Percentiles rank a stretch among this genome's conserved stretches.
Evolutionary conservation across 2,113 vertebrate species (phyloP).

Genomic region (Lucifuga dentata): DNA sequence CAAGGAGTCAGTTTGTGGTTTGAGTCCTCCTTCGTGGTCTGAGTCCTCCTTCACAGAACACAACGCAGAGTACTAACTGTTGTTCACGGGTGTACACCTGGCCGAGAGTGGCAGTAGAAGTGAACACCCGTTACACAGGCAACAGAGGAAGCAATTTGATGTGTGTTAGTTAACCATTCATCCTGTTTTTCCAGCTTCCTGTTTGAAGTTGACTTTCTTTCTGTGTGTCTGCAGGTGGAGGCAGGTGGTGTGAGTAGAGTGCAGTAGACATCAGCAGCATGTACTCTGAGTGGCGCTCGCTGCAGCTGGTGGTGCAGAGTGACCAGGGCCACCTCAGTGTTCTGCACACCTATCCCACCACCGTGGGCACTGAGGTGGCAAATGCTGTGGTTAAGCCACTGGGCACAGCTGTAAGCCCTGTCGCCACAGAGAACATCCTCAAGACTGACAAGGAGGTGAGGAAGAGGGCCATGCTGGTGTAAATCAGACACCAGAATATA

Average conservation of each 20-base stretch:
- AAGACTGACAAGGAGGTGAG: conserved; percentile 98
- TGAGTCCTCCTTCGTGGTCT: no score
- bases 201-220: not conserved
- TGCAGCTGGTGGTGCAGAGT: conserved; percentile 95
- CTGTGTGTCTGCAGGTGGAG: conserved; percentile 70
- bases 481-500: no score
- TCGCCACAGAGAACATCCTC: conserved; percentile 91
- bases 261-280: conserved; percentile 83
- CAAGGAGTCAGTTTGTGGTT: no score
- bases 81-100: no score
- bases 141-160: not conserved
- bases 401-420: conserved; percentile 87
- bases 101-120: no score
- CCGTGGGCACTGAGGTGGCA: conserved; percentile 93
- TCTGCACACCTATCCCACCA: conserved; percentile 93
- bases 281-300: conserved; percentile 98
- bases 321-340: conserved; percentile 97
- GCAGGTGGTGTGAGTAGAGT: conserved; percentile 73
- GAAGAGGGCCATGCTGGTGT: no score
- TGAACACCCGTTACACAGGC: no score
- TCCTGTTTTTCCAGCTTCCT: not conserved
- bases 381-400: conserved; percentile 94
- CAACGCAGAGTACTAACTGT: no score
- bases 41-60: no score
- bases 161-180: not conserved